Percentiles rank a stretch among this genome's conserved stretches.
These are phyloP conservation scores for Passerina amoena DNA, from an alignment of 2,113 vertebrate species.

Conservation along the genomic window DNA sequence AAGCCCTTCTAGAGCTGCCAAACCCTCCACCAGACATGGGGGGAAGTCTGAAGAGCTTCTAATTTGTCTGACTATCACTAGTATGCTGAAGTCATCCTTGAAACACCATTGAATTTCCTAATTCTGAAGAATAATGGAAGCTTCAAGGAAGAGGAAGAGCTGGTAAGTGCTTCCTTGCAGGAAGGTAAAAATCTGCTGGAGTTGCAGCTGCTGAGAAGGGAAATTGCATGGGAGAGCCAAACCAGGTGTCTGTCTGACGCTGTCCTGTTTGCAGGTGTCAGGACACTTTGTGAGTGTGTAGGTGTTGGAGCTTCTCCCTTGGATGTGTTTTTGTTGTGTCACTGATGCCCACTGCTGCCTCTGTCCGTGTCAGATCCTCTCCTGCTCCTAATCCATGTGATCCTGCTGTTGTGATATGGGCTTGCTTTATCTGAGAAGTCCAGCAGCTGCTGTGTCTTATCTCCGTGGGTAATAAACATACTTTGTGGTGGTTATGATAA, in stretches of 20 bases:
- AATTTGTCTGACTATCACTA: not conserved
- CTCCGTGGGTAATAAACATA: not conserved
- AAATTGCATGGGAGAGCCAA: not conserved
- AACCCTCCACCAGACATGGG: not conserved
- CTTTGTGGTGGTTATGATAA: slow-evolving; percentile 1
- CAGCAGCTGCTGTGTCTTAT: not conserved
- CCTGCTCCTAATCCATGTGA: not conserved
- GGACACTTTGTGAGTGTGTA: not conserved
- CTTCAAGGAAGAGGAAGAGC: not conserved
- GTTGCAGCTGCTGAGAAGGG: not conserved
- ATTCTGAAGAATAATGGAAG: not conserved
- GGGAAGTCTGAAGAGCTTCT: not conserved
- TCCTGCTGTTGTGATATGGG: not conserved
- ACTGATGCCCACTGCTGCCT: not conserved
- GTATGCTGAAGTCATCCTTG: not conserved
- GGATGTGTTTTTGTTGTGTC: accelerated
- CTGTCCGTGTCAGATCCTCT: not conserved
- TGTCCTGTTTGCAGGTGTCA: not conserved
- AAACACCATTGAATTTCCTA: not conserved
- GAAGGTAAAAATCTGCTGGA: not conserved
- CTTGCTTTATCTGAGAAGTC: slow-evolving; percentile 11
- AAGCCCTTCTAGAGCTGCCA: not conserved
- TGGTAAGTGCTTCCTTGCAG: not conserved
- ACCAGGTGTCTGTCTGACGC: not conserved
- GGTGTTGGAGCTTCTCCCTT: not conserved